Conservation (phyloP, 2,797 vertebrate genomes). For the Platalea minor region DNA sequence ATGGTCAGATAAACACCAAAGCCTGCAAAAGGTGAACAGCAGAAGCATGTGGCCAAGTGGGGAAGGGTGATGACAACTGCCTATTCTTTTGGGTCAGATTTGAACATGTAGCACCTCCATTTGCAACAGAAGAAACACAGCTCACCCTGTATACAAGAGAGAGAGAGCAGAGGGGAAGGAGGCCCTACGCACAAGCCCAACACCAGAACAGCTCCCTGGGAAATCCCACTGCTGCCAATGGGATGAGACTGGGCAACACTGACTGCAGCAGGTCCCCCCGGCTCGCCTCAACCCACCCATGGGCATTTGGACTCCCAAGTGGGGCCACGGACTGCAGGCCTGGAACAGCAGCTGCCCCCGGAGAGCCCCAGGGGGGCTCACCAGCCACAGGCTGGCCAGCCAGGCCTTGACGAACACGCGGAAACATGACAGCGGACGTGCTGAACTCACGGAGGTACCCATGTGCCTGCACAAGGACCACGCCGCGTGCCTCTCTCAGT, state of each 20-base stretch:
- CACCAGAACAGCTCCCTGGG: neutral
- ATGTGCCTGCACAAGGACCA: no score
- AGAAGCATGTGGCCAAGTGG: neutral
- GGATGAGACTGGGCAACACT: neutral
- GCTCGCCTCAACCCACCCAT: no score
- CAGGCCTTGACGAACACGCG: rapidly evolving
- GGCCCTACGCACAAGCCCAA: neutral
- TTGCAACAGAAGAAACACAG: neutral
- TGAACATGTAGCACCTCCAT: neutral
- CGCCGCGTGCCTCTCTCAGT: rapidly evolving
- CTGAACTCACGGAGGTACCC: neutral
- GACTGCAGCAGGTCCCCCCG: neutral
- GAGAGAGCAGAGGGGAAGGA: rapidly evolving
- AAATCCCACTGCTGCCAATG: neutral
- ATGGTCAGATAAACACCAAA: neutral
- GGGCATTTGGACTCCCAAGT: no score
- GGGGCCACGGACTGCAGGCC: no score
- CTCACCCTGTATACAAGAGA: rapidly evolving
- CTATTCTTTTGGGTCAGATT: neutral
- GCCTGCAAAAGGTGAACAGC: neutral
- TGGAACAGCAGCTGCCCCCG: no score
- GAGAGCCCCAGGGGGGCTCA: neutral
- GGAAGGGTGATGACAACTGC: rapidly evolving
- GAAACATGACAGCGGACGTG: rapidly evolving
- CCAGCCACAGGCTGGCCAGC: neutral